Conservation (phyloP, 92 coral and sea anemone species). For the Porites rus region DNA sequence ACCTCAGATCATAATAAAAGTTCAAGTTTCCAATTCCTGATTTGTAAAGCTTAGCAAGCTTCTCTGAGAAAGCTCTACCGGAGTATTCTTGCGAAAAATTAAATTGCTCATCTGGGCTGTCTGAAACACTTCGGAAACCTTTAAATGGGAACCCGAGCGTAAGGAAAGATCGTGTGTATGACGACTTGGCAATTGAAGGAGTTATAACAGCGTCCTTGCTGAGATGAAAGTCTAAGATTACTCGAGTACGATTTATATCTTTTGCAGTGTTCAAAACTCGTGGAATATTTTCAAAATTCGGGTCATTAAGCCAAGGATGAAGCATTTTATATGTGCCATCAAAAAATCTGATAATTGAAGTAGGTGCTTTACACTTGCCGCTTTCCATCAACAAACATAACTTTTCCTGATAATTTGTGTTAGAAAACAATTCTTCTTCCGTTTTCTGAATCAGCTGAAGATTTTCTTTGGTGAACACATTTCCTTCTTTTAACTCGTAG, state of each 20-base stretch:
- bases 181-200: slow-evolving; percentile 34
- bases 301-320: slow-evolving; percentile 56
- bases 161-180: slow-evolving; percentile 53
- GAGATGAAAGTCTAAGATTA: slow-evolving; percentile 61
- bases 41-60: slow-evolving; percentile 25
- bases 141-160: slow-evolving; percentile 67
- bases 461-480: slow-evolving; percentile 63
- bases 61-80: slow-evolving; percentile 51
- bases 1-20: slow-evolving; percentile 54
- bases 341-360: slow-evolving; percentile 75
- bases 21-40: slow-evolving; percentile 69
- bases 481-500: slow-evolving; percentile 61
- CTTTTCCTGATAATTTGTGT: slow-evolving; percentile 64
- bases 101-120: slow-evolving; percentile 56
- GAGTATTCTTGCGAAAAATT: slow-evolving; percentile 45
- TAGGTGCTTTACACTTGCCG: slow-evolving; percentile 51
- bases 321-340: slow-evolving; percentile 66
- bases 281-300: slow-evolving; percentile 67
- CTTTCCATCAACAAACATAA: slow-evolving; percentile 56
- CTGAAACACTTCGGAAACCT: slow-evolving; percentile 55
- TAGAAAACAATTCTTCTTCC: slow-evolving; percentile 50
- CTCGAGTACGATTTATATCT: slow-evolving; percentile 20
- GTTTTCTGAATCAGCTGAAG: slow-evolving; percentile 51
- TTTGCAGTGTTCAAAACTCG: slow-evolving; percentile 61
- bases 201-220: slow-evolving; percentile 66